A percentile compares a stretch with the other conserved stretches of the same genome.
Evolutionary conservation across 2,113 vertebrate genomes (phyloP).

Genomic region (Syngnathus scovelli): DNA sequence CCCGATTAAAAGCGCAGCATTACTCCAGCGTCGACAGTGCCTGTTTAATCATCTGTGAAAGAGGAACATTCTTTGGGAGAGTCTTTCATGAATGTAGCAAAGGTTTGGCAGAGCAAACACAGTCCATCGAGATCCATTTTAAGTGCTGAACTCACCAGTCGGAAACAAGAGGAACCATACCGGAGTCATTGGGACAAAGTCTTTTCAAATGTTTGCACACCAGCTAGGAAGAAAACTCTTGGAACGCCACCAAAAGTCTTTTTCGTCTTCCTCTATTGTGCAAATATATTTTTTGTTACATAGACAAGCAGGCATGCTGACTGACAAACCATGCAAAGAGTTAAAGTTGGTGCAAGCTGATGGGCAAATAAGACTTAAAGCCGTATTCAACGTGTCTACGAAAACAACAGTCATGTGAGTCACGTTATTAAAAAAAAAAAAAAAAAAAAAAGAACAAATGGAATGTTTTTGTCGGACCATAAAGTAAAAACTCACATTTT

Average conservation of each 20-base stretch:
- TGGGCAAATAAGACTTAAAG: constrained; percentile 27
- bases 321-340: constrained; percentile 72
- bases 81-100: constrained; percentile 40
- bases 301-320: constrained; percentile 71
- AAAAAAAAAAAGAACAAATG: constrained; percentile 47
- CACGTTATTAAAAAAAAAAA: background rate
- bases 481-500: constrained; percentile 34
- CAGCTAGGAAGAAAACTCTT: constrained; percentile 43
- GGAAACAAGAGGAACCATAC: constrained; percentile 51
- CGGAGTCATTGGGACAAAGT: constrained; percentile 49
- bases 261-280: constrained; percentile 66
- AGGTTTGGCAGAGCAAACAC: constrained; percentile 56
- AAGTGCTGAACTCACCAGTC: constrained; percentile 58
- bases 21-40: constrained; percentile 19
- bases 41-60: constrained; percentile 35
- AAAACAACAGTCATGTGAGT: constrained; percentile 19
- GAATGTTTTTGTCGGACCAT: constrained; percentile 56
- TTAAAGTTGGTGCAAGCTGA: constrained; percentile 63
- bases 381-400: constrained; percentile 37
- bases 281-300: constrained; percentile 69
- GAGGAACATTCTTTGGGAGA: constrained; percentile 66
- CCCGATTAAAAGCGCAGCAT: constrained; percentile 15
- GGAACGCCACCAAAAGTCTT: constrained; percentile 35
- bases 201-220: constrained; percentile 43
- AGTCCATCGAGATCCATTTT: constrained; percentile 41